Evolutionary conservation across 2,113 vertebrate genomes (phyloP).

Genomic region (Chaetura pelagica): DNA sequence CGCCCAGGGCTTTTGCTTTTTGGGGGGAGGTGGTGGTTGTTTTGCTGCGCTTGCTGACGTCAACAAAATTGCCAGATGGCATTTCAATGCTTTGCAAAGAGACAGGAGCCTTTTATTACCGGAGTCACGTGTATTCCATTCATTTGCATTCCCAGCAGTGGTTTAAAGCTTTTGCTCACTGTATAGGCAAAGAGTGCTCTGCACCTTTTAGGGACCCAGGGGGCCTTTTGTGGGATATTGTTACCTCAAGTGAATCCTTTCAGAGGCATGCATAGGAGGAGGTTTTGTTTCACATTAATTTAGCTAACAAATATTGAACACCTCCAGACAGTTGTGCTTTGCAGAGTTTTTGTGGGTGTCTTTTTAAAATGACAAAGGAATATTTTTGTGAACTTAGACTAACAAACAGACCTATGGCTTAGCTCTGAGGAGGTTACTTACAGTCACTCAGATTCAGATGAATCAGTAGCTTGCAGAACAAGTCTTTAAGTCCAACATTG

Average conservation of each 20-base stretch:
- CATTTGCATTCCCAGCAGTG: conserved; percentile 79
- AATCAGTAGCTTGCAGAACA: neutral
- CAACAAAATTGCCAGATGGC: conserved; percentile 82
- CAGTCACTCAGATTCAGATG: neutral
- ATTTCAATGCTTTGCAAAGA: conserved; percentile 73
- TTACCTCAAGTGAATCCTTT: conserved; percentile 55
- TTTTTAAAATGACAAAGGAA: neutral
- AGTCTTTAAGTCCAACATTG: neutral
- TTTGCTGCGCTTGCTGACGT: conserved; percentile 80
- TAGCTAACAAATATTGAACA: neutral
- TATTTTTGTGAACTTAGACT: neutral
- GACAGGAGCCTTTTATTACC: conserved; percentile 81
- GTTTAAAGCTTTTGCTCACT: conserved; percentile 60
- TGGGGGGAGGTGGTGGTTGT: conserved; percentile 67
- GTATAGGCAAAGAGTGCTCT: conserved; percentile 27
- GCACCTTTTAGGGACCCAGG: conserved; percentile 54
- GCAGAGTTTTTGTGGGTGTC: neutral
- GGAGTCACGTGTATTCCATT: conserved; percentile 64
- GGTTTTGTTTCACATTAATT: neutral
- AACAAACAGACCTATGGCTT: neutral
- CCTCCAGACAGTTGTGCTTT: neutral
- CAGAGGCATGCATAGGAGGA: neutral
- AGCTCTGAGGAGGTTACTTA: neutral
- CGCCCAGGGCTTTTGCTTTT: conserved; percentile 40
- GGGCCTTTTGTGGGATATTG: neutral